Percentiles rank a stretch among this genome's conserved stretches.
phyloP scores from a whole-genome alignment of 92 coral and sea anemone genomes.

The Desmophyllum pertusum region DNA sequence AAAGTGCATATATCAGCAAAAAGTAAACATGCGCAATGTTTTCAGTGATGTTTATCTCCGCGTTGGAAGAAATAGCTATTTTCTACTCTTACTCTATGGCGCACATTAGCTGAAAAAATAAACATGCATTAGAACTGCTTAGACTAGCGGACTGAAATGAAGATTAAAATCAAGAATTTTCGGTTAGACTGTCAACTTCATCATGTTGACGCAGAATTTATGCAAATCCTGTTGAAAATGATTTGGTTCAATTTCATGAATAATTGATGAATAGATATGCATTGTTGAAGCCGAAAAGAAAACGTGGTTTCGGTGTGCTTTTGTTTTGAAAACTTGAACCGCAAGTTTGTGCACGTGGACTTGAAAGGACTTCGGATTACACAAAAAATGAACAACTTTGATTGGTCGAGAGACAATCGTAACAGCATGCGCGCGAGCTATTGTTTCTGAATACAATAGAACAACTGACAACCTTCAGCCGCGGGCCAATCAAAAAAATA shows the following conservation, averaged over 20 bases:
- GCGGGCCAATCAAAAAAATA: conserved; percentile 68
- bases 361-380: conserved; percentile 39
- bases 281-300: conserved; percentile 24
- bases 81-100: not conserved
- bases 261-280: conserved; percentile 39
- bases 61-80: not conserved
- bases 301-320: conserved; percentile 83
- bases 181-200: conserved; percentile 9
- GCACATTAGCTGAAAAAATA: not conserved
- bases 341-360: conserved; percentile 72
- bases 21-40: conserved; percentile 7
- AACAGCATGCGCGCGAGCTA: conserved; percentile 46
- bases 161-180: conserved; percentile 19
- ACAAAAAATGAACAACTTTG: conserved; percentile 35
- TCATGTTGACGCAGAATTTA: not conserved
- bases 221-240: conserved; percentile 23
- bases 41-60: not conserved
- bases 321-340: conserved; percentile 67
- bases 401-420: conserved; percentile 69
- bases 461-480: conserved; percentile 14
- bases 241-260: conserved; percentile 13
- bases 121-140: not conserved
- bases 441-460: conserved; percentile 64
- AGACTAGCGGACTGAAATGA: too few relatives aligned
- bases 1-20: not conserved